A percentile compares a stretch with the other conserved stretches of the same genome.
Evolutionary conservation across 1,140 invertebrate species (phyloP).

Genomic region (Agraylea sexmaculata): DNA sequence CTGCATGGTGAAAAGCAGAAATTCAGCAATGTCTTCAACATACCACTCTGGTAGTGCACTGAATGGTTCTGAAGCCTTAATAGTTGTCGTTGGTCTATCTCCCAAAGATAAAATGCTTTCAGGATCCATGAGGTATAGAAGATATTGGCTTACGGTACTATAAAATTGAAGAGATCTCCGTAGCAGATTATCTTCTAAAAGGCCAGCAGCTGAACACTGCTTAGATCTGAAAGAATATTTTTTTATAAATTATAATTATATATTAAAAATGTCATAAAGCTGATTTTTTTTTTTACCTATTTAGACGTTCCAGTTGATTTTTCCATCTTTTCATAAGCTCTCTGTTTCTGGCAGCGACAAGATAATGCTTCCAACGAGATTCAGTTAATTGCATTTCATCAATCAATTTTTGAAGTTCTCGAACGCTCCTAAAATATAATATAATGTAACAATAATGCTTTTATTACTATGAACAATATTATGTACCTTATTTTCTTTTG

Average conservation of each 20-base stretch:
- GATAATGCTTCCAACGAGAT: slow-evolving; percentile 68
- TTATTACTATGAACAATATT: neutral
- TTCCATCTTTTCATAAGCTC: slow-evolving; percentile 79
- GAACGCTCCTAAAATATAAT: slow-evolving; percentile 53
- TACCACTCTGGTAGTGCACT: slow-evolving; percentile 91
- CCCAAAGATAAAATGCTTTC: slow-evolving; percentile 29
- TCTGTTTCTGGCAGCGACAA: slow-evolving; percentile 63
- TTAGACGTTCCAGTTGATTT: slow-evolving; percentile 61
- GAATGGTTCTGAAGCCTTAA: slow-evolving; percentile 58
- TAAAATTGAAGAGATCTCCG: slow-evolving; percentile 76
- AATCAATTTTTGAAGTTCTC: slow-evolving; percentile 83
- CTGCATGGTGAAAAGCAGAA: slow-evolving; percentile 85
- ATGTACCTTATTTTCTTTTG: slow-evolving; percentile 51
- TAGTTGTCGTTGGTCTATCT: slow-evolving; percentile 39
- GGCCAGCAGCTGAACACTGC: slow-evolving; percentile 75
- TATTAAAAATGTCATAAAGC: neutral
- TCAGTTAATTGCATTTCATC: slow-evolving; percentile 75
- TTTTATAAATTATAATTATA: slow-evolving; percentile 5
- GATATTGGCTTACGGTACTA: slow-evolving; percentile 66
- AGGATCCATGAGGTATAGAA: slow-evolving; percentile 50
- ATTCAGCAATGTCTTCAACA: slow-evolving; percentile 92
- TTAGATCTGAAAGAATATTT: slow-evolving; percentile 49
- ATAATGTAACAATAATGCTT: neutral
- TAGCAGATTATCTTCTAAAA: slow-evolving; percentile 72
- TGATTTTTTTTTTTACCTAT: slow-evolving; percentile 33